These are phyloP conservation scores for Polymixis flavicincta DNA, from an alignment of 2,888 invertebrate genomes.

Conservation along the genomic window DNA sequence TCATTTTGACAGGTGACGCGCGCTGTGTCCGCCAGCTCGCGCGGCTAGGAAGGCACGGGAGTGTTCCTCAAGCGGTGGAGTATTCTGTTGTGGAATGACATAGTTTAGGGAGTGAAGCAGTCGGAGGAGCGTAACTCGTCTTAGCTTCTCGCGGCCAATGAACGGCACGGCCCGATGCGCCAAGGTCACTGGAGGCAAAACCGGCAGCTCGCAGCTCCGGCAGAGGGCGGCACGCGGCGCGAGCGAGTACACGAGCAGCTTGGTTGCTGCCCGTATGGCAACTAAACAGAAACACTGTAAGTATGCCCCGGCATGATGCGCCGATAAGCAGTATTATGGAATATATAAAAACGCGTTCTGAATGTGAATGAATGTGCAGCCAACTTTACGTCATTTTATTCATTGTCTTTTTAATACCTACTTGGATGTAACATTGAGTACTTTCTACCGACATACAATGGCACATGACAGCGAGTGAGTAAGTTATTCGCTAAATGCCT, in stretches of 20 bases:
- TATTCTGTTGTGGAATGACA: slow-evolving; percentile 78
- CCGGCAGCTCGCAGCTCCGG: slow-evolving; percentile 72
- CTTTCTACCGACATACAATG: slow-evolving; percentile 54
- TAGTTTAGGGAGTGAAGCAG: slow-evolving; percentile 80
- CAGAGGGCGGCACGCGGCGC: slow-evolving; percentile 81
- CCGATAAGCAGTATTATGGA: slow-evolving; percentile 89
- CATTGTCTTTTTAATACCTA: slow-evolving; percentile 62
- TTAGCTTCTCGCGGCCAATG: slow-evolving; percentile 86
- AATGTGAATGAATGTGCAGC: slow-evolving; percentile 85
- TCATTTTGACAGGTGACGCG: slow-evolving; percentile 87
- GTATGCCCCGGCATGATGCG: slow-evolving; percentile 80
- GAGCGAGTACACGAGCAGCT: slow-evolving; percentile 79
- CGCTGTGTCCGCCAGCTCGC: slow-evolving; percentile 80
- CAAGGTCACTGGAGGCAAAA: slow-evolving; percentile 85
- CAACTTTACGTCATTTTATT: slow-evolving; percentile 73
- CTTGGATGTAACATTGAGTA: slow-evolving; percentile 41
- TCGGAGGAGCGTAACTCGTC: slow-evolving; percentile 79
- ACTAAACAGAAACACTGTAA: slow-evolving; percentile 82
- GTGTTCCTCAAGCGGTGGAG: slow-evolving; percentile 74
- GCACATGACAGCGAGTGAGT: slow-evolving; percentile 12
- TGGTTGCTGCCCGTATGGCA: slow-evolving; percentile 86
- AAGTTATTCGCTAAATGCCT: slow-evolving; percentile 25
- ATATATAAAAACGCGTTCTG: slow-evolving; percentile 87
- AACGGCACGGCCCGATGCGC: slow-evolving; percentile 83
- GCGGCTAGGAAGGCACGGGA: slow-evolving; percentile 73